These are phyloP conservation scores for Drosophila nigromelanica DNA, from an alignment of 1,140 invertebrate genomes.

Conservation along the genomic window DNA sequence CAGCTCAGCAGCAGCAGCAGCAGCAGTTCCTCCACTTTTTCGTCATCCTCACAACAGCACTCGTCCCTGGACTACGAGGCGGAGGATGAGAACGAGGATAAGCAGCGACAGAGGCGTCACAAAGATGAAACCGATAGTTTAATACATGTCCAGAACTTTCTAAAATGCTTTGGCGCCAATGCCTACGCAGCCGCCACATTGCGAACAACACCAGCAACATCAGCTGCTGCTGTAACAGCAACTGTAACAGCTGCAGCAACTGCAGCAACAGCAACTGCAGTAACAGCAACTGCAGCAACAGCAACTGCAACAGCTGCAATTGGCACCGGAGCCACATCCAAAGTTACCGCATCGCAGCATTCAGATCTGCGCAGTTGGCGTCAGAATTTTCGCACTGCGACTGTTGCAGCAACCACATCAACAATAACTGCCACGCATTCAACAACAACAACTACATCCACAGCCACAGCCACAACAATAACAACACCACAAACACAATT, in stretches of 20 bases:
- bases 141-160: slow-evolving; percentile 78
- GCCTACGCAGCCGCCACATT: slow-evolving; percentile 31
- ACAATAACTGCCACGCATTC: background rate
- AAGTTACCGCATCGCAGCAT: slow-evolving; percentile 1
- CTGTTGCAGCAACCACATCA: background rate
- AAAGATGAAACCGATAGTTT: slow-evolving; percentile 69
- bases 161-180: slow-evolving; percentile 75
- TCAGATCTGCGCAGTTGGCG: slow-evolving; percentile 59
- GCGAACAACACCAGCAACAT: slow-evolving; percentile 15
- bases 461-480: slow-evolving; percentile 1
- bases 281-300: too few relatives aligned
- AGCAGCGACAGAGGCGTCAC: slow-evolving; percentile 45
- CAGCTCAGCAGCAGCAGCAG: slow-evolving; percentile 51
- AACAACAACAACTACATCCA: background rate
- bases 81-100: slow-evolving; percentile 77
- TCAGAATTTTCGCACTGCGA: slow-evolving; percentile 40
- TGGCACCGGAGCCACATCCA: background rate
- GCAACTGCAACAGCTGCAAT: slow-evolving; percentile 1
- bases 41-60: slow-evolving; percentile 69
- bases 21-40: slow-evolving; percentile 67
- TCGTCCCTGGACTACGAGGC: slow-evolving; percentile 78
- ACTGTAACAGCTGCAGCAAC: background rate
- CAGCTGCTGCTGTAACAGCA: background rate
- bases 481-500: slow-evolving; percentile 19
- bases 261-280: background rate